phyloP scores from a whole-genome alignment of 2,797 vertebrate species.

The Mus minutoides region DNA sequence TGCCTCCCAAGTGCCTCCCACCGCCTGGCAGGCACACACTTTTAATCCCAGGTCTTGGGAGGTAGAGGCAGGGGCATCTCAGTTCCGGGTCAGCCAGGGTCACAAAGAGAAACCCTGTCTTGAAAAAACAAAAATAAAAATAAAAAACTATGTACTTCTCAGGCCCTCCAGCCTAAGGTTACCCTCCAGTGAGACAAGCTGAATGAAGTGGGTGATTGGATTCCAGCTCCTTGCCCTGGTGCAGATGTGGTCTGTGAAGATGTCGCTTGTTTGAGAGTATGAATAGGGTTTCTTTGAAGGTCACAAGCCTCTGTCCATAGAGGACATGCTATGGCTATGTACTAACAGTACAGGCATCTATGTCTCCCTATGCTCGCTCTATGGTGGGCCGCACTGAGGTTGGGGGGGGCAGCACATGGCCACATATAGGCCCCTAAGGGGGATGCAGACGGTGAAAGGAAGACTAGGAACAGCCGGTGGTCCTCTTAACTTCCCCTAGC shows the following conservation, averaged over 20 bases:
- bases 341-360: neutral
- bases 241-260: neutral
- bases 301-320: neutral
- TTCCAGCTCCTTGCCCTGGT: neutral
- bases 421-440: neutral
- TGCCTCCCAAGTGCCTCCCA: no score
- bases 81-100: neutral
- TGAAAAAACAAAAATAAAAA: neutral
- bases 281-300: neutral
- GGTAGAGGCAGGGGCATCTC: neutral
- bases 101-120: neutral
- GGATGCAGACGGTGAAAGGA: neutral
- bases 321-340: neutral
- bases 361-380: neutral
- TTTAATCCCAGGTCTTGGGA: neutral
- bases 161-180: neutral
- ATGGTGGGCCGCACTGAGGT: neutral
- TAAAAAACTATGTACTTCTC: neutral
- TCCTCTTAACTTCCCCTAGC: conserved; percentile 33
- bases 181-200: neutral
- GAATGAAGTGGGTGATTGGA: neutral
- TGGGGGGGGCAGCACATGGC: neutral
- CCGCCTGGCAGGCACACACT: no score
- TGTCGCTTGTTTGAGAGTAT: neutral
- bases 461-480: neutral